A percentile compares a stretch with the other conserved stretches of the same genome.
These are phyloP conservation scores for Dinoponera quadriceps DNA, from an alignment of 1,140 invertebrate genomes.

Conservation along the genomic window DNA sequence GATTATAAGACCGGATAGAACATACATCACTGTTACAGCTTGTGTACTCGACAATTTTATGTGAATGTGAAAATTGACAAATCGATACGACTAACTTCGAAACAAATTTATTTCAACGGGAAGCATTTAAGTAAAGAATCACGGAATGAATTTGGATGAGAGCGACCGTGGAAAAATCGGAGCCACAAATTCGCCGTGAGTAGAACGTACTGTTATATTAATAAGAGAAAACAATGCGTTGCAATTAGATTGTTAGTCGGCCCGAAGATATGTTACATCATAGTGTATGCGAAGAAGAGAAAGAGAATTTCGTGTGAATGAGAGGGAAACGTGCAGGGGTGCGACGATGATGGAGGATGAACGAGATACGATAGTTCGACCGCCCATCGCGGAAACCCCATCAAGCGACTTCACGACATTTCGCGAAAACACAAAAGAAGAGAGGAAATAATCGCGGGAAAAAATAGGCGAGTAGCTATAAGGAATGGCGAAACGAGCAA, in stretches of 20 bases:
- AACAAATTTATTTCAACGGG: slow-evolving; percentile 3
- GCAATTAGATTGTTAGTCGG: slow-evolving; percentile 46
- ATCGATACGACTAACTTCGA: background rate
- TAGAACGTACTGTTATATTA: slow-evolving; percentile 25
- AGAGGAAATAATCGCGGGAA: slow-evolving; percentile 14
- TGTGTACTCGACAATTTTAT: slow-evolving; percentile 8
- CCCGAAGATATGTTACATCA: slow-evolving; percentile 19
- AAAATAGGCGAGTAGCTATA: slow-evolving; percentile 5
- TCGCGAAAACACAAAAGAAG: background rate
- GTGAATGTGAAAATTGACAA: slow-evolving; percentile 24
- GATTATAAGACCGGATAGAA: slow-evolving; percentile 20
- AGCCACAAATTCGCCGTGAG: slow-evolving; percentile 37
- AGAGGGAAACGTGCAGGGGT: slow-evolving; percentile 37
- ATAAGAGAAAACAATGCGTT: slow-evolving; percentile 34
- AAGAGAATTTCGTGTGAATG: slow-evolving; percentile 12
- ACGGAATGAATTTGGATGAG: background rate
- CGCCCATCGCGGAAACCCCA: slow-evolving; percentile 3
- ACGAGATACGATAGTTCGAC: slow-evolving; percentile 31
- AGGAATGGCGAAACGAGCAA: slow-evolving; percentile 33
- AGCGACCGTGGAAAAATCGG: background rate
- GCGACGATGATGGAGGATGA: slow-evolving; percentile 14
- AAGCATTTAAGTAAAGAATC: background rate
- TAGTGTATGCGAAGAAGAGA: background rate
- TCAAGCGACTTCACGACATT: slow-evolving; percentile 18
- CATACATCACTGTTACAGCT: background rate